Percentiles rank a stretch among this genome's conserved stretches.
phyloP scores from a whole-genome alignment of 2,797 vertebrate genomes.

The Ctenopoma kingsleyae region DNA sequence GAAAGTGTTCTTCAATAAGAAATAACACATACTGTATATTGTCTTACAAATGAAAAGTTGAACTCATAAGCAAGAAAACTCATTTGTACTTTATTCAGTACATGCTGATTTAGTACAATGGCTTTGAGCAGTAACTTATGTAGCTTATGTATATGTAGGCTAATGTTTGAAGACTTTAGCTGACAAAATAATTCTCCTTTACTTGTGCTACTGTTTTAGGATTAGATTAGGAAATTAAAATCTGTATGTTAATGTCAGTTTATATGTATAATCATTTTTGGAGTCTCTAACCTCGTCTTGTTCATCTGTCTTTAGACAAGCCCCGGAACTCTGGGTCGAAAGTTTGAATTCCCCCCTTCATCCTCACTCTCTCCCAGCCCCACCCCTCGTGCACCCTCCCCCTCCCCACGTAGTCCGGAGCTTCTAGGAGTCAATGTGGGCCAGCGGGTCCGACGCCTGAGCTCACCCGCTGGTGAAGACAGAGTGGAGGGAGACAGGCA shows the following conservation, averaged over 20 bases:
- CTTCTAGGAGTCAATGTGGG: conserved; percentile 85
- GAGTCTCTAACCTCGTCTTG: neutral
- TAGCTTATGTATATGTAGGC: too few relatives aligned
- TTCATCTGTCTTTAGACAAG: conserved; percentile 54
- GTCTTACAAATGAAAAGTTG: neutral
- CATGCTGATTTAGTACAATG: neutral
- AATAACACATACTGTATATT: neutral
- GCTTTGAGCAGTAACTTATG: neutral
- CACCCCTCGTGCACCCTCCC: conserved; percentile 76
- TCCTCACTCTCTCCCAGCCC: conserved; percentile 67
- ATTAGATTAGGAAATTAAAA: neutral
- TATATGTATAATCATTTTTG: neutral
- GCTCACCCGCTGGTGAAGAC: conserved; percentile 81
- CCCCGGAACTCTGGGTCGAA: conserved; percentile 59
- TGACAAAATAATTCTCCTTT: too few relatives aligned
- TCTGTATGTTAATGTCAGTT: neutral
- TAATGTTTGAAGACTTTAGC: neutral
- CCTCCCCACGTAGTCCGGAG: conserved; percentile 77
- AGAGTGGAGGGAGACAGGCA: conserved; percentile 63
- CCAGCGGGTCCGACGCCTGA: conserved; percentile 80
- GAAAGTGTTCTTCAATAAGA: neutral
- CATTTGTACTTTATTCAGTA: too few relatives aligned
- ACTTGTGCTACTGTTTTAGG: too few relatives aligned
- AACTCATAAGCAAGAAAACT: too few relatives aligned
- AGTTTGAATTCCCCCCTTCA: conserved; percentile 70